Percentiles rank a stretch among this genome's conserved stretches.
Evolutionary conservation across 2,888 invertebrate genomes (phyloP).

Genomic region (Cylloceria caligata): DNA sequence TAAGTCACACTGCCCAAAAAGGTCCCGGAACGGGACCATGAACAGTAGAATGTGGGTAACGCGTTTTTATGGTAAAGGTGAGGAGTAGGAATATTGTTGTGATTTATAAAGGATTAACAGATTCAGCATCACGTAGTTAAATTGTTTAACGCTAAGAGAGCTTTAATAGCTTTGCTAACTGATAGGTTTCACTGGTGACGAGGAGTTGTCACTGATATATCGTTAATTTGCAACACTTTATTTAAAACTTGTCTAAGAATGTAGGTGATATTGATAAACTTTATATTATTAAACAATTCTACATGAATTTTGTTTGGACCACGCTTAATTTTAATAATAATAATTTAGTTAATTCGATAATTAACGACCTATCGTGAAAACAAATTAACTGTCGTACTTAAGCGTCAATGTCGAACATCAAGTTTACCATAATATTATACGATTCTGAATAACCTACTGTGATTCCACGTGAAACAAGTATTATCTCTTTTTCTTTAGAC

Average conservation of each 20-base stretch:
- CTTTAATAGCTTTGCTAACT: not conserved
- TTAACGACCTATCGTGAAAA: not conserved
- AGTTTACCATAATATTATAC: constrained; percentile 7
- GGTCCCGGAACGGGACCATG: no score
- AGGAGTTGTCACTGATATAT: not conserved
- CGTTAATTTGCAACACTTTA: not conserved
- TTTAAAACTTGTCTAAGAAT: constrained; percentile 25
- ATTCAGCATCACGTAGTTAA: no score
- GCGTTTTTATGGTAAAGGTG: no score
- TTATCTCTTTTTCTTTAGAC: constrained; percentile 49
- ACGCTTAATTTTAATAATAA: no score
- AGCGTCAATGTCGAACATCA: not conserved
- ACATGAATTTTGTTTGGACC: constrained; percentile 58
- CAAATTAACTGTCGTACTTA: not conserved
- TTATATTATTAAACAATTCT: constrained; percentile 53
- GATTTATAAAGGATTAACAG: no score
- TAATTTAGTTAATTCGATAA: no score
- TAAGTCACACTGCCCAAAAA: no score
- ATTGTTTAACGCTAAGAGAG: not conserved
- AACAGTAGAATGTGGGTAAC: no score
- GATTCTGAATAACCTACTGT: constrained; percentile 16
- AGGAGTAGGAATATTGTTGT: no score
- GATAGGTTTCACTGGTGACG: no score
- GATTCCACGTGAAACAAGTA: constrained; percentile 33
- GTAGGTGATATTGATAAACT: constrained; percentile 24